Evolutionary conservation across 2,113 vertebrate genomes (phyloP), one percentile per base, ranked within the genome.

Genomic region (Zapornia atra): DNA sequence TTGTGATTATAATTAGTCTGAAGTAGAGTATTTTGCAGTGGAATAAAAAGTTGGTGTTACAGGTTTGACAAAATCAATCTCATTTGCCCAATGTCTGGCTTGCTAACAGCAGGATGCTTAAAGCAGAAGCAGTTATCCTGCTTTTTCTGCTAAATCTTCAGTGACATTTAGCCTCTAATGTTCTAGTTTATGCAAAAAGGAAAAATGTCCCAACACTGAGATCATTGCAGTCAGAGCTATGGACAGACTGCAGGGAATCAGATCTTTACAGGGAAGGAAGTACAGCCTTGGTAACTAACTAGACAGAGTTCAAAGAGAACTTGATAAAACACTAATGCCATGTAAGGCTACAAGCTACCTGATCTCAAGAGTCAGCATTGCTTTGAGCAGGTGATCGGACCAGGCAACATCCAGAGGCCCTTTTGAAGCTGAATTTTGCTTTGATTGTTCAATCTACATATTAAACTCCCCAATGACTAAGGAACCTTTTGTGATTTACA

Each of bases 161-260:
- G 46, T 34, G 36, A 73, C 14, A 48, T 65, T 90, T 77, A 65
- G 36, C 28, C 29, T 76, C 4, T 44, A 0, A 68, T 0, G 0
- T 42, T 48, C 26, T 59, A 26, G 25, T 38, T 83, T 36, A 57
- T n/a, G 44, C 16, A 82, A 79, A 25, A 92, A 73, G 17, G 33
- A 56, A 64, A 73, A 70, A 51, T 15, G 11, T 20, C 54, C 44
- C 53, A n/a, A 19, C 40, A 54, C 38, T 38, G 53, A 86, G 42
- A 18, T 46, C n/a, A 56, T 4, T 84, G 60, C 33, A 69, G 63
- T 17, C 16, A 70, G 46, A 86, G 57, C 18, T 40, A 19, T 3
- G 11, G 42, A 60, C 1, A 46, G 44, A 77, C 12, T 64, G 28
- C 53, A 61, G 44, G 18, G 17, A 73, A 44, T 38, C 54, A 36